Percentiles rank a stretch among this genome's conserved stretches.
phyloP scores from a whole-genome alignment of 92 coral and sea anemone genomes.

The Phenganax stokvisi region DNA sequence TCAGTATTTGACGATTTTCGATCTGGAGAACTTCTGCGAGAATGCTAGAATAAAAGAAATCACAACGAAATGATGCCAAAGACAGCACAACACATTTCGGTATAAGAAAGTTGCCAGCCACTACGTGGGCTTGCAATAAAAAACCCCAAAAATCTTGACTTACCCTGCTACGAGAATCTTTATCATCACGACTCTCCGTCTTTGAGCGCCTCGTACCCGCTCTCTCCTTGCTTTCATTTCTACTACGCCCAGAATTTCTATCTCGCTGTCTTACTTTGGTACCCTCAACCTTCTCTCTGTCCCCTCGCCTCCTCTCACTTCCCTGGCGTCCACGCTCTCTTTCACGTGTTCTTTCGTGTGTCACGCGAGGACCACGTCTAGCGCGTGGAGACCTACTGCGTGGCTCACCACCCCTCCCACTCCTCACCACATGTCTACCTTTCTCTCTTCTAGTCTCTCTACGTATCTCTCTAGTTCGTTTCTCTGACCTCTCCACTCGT shows the following conservation, averaged over 20 bases:
- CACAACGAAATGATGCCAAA: not conserved
- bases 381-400: slow-evolving; percentile 31
- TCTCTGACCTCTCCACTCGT: slow-evolving; percentile 18
- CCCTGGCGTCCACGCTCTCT: slow-evolving; percentile 45
- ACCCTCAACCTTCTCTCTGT: slow-evolving; percentile 45
- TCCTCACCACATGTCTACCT: slow-evolving; percentile 1
- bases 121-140: slow-evolving; percentile 16
- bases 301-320: slow-evolving; percentile 28
- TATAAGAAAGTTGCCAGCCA: not conserved
- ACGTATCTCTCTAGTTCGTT: slow-evolving; percentile 13
- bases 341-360: slow-evolving; percentile 13
- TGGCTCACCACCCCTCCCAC: slow-evolving; percentile 36
- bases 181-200: slow-evolving; percentile 52
- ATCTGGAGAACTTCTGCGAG: slow-evolving; percentile 61
- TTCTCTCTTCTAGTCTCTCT: slow-evolving; percentile 29
- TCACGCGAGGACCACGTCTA: slow-evolving; percentile 15
- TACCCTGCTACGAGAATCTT: slow-evolving; percentile 62
- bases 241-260: slow-evolving; percentile 48
- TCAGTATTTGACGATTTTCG: slow-evolving; percentile 69
- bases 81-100: not conserved
- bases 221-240: slow-evolving; percentile 49
- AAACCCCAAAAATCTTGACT: slow-evolving; percentile 30
- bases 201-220: slow-evolving; percentile 55
- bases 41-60: slow-evolving; percentile 11
- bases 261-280: slow-evolving; percentile 31